A percentile compares a stretch with the other conserved stretches of the same genome.
phyloP scores from a whole-genome alignment of 1,140 invertebrate genomes.

The Sitobion miscanthi region DNA sequence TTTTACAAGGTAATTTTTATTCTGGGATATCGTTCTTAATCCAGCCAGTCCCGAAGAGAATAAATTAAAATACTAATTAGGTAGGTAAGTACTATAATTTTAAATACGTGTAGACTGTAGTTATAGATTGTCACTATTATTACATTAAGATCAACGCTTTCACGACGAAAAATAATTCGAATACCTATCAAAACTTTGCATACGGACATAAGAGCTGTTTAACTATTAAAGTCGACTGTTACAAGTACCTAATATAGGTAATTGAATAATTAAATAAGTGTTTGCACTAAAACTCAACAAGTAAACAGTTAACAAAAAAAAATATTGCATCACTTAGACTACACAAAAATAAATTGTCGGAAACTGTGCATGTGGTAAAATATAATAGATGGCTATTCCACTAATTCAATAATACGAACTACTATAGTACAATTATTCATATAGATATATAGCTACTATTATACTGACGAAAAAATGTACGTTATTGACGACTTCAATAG shows the following conservation, averaged over 20 bases:
- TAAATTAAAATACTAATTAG: too few relatives aligned
- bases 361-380: not conserved
- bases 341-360: not conserved
- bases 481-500: not conserved
- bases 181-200: too few relatives aligned
- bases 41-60: too few relatives aligned
- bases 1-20: too few relatives aligned
- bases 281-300: not conserved
- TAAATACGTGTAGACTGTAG: too few relatives aligned
- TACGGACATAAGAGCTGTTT: too few relatives aligned
- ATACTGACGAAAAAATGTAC: not conserved
- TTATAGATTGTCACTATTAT: too few relatives aligned
- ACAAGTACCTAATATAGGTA: not conserved
- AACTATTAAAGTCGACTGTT: not conserved
- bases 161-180: too few relatives aligned
- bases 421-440: not conserved
- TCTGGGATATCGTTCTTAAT: too few relatives aligned
- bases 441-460: not conserved
- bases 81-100: too few relatives aligned
- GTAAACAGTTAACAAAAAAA: not conserved
- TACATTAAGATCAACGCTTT: too few relatives aligned
- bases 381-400: not conserved
- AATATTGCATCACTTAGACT: not conserved
- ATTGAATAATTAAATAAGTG: not conserved
- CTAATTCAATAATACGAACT: not conserved